Conservation (phyloP, 2,797 vertebrate genomes). For the Liasis olivaceus region DNA sequence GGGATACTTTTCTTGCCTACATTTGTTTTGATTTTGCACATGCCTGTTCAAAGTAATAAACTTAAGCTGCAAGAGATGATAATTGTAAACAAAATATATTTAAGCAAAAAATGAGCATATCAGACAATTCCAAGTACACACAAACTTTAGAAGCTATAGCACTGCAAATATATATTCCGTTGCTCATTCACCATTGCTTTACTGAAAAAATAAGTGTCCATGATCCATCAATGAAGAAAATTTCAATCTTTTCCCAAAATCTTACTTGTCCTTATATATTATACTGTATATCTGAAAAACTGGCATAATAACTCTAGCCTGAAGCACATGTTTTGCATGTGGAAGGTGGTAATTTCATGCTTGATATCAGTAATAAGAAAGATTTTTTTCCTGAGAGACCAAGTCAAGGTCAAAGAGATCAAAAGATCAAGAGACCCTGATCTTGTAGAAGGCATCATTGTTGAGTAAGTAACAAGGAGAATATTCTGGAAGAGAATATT, state of each 20-base stretch:
- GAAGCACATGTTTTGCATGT: no score
- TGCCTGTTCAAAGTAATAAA: not conserved
- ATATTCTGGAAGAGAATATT: no score
- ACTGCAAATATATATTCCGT: not conserved
- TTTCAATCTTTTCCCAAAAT: constrained; percentile 42
- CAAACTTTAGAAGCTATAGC: not conserved
- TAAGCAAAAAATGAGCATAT: not conserved
- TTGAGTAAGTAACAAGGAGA: no score
- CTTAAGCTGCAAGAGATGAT: not conserved
- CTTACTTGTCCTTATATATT: not conserved
- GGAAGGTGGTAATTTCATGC: no score
- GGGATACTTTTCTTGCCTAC: no score
- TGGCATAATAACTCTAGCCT: not conserved
- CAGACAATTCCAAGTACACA: no score
- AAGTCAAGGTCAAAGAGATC: no score
- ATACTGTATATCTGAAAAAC: not conserved
- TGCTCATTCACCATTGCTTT: constrained; percentile 38
- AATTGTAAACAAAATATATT: not conserved
- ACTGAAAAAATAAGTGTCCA: constrained; percentile 16
- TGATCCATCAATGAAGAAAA: constrained; percentile 24
- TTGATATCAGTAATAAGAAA: no score
- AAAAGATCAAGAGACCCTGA: no score
- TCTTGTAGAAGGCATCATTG: no score
- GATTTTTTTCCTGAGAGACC: no score
- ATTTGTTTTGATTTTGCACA: not conserved